phyloP scores from a whole-genome alignment of 2,888 invertebrate species.

The Cataglyphis albicans region DNA sequence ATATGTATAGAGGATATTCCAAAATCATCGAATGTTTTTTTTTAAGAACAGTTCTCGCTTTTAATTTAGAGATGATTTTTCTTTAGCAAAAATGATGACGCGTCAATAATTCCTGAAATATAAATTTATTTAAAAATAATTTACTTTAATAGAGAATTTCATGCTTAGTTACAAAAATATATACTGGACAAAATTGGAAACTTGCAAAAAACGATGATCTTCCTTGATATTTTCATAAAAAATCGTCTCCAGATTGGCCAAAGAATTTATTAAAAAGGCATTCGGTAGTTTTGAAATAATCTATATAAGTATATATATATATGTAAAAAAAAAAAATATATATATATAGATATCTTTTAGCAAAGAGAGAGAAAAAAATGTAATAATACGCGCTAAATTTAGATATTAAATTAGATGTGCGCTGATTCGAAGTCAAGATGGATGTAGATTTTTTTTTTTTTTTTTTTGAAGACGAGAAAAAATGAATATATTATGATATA shows the following conservation, averaged over 20 bases:
- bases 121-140: not conserved
- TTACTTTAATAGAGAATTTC: not conserved
- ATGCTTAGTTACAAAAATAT: not conserved
- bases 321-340: constrained; percentile 34
- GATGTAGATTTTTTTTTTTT: constrained; percentile 40
- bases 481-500: constrained; percentile 48
- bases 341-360: constrained; percentile 39
- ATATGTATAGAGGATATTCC: constrained; percentile 45
- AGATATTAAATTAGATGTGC: constrained; percentile 59
- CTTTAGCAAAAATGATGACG: not conserved
- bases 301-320: constrained; percentile 53
- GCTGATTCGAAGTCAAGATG: constrained; percentile 59
- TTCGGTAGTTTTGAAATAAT: not conserved
- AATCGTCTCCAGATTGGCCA: not conserved
- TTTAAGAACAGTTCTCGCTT: not conserved
- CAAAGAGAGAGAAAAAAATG: constrained; percentile 46
- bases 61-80: not conserved
- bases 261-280: not conserved
- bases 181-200: not conserved
- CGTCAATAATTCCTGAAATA: not conserved
- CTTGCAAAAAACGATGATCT: not conserved
- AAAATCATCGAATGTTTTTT: not conserved
- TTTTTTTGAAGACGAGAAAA: constrained; percentile 14
- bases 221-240: not conserved
- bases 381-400: constrained; percentile 59